phyloP scores from a whole-genome alignment of 1,140 invertebrate species.

The Adoxophyes honmai region DNA sequence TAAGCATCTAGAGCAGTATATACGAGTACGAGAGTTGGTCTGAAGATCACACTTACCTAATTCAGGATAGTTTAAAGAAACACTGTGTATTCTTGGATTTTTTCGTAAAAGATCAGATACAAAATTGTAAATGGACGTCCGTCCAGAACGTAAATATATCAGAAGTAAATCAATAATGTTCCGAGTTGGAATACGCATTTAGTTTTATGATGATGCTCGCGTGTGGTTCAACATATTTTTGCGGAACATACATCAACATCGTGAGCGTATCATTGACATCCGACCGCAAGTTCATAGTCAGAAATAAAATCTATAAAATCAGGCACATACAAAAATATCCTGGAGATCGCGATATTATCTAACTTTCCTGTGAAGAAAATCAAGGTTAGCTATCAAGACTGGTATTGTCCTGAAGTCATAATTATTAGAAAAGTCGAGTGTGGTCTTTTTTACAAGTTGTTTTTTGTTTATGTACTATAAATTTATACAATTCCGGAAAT shows the following conservation, averaged over 20 bases:
- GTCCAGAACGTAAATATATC: conserved; percentile 55
- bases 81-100: conserved; percentile 30
- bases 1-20: too few species aligned
- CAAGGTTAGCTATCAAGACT: too few species aligned
- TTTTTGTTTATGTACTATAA: too few species aligned
- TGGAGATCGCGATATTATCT: too few species aligned
- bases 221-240: conserved; percentile 52
- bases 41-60: too few species aligned
- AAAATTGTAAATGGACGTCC: conserved; percentile 58
- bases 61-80: conserved; percentile 25
- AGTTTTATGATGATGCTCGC: conserved; percentile 67
- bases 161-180: conserved; percentile 65
- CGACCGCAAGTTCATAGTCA: neutral
- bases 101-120: conserved; percentile 42
- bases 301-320: neutral
- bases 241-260: conserved; percentile 19
- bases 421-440: too few species aligned
- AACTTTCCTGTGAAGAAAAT: too few species aligned
- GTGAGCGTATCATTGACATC: conserved; percentile 1
- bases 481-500: too few species aligned
- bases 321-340: too few species aligned
- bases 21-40: too few species aligned
- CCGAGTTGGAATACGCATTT: conserved; percentile 45
- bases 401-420: too few species aligned
- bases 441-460: too few species aligned